Conservation (phyloP, 2,888 invertebrate genomes). For the Dasypogon diadema region DNA sequence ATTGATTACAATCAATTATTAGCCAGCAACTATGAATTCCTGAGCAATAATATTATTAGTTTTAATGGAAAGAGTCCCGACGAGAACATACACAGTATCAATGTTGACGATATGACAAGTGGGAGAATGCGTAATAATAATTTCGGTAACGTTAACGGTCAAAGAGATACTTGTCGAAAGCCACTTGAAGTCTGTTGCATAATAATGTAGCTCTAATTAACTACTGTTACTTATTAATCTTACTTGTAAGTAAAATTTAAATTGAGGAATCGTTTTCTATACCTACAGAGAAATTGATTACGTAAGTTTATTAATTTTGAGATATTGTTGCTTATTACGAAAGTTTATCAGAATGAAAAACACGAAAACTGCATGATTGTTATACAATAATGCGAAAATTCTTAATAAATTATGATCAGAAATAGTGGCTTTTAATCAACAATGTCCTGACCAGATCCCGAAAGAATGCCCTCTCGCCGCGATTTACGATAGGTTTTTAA, state of each 20-base stretch:
- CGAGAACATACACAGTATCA: slow-evolving; percentile 1
- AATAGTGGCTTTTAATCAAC: background rate
- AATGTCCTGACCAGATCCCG: no score
- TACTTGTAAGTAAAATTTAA: slow-evolving; percentile 8
- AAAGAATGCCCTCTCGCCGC: no score
- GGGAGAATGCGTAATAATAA: slow-evolving; percentile 40
- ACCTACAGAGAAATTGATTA: slow-evolving; percentile 32
- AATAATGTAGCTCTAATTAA: slow-evolving; percentile 56
- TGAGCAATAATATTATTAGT: slow-evolving; percentile 57
- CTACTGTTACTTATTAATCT: slow-evolving; percentile 32
- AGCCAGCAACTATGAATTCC: slow-evolving; percentile 55
- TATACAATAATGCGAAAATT: slow-evolving; percentile 47
- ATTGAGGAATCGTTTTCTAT: slow-evolving; percentile 46
- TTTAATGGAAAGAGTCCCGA: slow-evolving; percentile 40
- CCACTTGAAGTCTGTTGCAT: slow-evolving; percentile 59
- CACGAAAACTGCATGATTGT: slow-evolving; percentile 24
- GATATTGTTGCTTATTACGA: slow-evolving; percentile 56
- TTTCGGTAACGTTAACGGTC: slow-evolving; percentile 50
- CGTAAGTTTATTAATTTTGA: slow-evolving; percentile 47
- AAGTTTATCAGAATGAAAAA: slow-evolving; percentile 32
- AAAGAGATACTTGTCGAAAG: slow-evolving; percentile 55
- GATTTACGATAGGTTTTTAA: no score
- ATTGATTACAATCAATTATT: slow-evolving; percentile 63
- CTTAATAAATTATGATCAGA: slow-evolving; percentile 8
- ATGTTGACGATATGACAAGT: slow-evolving; percentile 16